Percentiles rank a stretch among this genome's conserved stretches.
Evolutionary conservation across 1,140 invertebrate genomes (phyloP).

Genomic region (Rhagoletis pomonella): DNA sequence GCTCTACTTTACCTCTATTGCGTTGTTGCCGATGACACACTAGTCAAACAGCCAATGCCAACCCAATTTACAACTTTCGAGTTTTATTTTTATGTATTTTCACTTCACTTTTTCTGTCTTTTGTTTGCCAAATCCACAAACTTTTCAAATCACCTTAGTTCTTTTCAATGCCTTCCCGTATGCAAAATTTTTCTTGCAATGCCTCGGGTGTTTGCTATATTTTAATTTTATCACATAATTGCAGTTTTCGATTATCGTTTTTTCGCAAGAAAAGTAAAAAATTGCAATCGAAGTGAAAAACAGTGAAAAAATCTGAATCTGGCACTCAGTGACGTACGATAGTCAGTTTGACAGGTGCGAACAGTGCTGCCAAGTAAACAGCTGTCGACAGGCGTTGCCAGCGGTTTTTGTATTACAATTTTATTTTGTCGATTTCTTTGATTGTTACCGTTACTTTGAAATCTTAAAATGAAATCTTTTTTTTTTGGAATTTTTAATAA

Average conservation of each 20-base stretch:
- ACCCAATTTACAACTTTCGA: constrained; percentile 49
- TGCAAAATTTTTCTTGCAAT: constrained; percentile 2
- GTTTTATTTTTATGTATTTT: constrained; percentile 24
- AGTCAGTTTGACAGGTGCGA: constrained; percentile 14
- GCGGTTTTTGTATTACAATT: no score
- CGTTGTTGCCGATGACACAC: constrained; percentile 50
- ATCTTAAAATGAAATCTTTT: no score
- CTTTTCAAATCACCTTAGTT: constrained; percentile 24
- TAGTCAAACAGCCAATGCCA: constrained; percentile 35
- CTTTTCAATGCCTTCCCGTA: not conserved
- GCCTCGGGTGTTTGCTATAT: not conserved
- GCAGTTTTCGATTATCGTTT: constrained; percentile 19
- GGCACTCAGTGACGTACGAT: constrained; percentile 17
- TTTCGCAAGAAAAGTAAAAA: constrained; percentile 41
- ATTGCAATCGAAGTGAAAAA: constrained; percentile 5
- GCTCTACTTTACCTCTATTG: constrained; percentile 20
- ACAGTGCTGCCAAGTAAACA: constrained; percentile 7
- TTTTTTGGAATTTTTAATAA: no score
- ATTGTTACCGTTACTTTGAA: no score
- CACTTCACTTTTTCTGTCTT: constrained; percentile 43
- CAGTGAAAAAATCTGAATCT: constrained; percentile 48
- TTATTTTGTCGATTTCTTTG: no score
- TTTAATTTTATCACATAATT: constrained; percentile 36
- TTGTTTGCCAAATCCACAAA: constrained; percentile 27
- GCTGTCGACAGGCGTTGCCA: not conserved